Evolutionary conservation across 2,113 vertebrate species (phyloP).

Genomic region (Limnothrissa miodon): DNA sequence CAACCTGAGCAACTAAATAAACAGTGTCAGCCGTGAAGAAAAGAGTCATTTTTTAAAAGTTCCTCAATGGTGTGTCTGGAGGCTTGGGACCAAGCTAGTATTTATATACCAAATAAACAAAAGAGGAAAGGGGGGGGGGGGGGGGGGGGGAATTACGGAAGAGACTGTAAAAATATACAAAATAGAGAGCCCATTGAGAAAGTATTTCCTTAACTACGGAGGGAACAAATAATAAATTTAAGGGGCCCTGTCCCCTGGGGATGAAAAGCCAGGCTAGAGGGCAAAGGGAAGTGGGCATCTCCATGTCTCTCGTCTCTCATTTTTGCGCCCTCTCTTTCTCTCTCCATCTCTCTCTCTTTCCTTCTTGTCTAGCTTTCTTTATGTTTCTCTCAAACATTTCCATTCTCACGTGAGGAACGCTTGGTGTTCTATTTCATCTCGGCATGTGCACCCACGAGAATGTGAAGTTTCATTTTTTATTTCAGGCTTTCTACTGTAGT

Average conservation of each 20-base stretch:
- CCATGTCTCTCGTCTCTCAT: constrained; percentile 53
- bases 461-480: not conserved
- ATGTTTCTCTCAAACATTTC: not conserved
- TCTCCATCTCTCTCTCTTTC: not conserved
- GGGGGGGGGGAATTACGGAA: constrained; percentile 54
- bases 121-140: constrained; percentile 50
- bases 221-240: constrained; percentile 66
- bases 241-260: constrained; percentile 52
- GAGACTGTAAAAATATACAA: constrained; percentile 74
- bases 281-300: constrained; percentile 63
- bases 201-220: constrained; percentile 71
- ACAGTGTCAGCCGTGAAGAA: constrained; percentile 61
- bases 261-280: constrained; percentile 54
- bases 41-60: constrained; percentile 66
- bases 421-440: not conserved
- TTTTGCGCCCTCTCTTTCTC: not conserved
- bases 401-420: not conserved
- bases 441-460: not conserved
- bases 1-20: constrained; percentile 71
- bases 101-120: constrained; percentile 77
- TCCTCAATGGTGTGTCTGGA: constrained; percentile 50
- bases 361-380: no score
- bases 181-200: constrained; percentile 65
- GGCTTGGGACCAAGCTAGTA: constrained; percentile 51
- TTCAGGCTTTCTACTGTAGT: not conserved